Conservation (phyloP, 1,140 invertebrate genomes). For the Trissolcus basalis region DNA sequence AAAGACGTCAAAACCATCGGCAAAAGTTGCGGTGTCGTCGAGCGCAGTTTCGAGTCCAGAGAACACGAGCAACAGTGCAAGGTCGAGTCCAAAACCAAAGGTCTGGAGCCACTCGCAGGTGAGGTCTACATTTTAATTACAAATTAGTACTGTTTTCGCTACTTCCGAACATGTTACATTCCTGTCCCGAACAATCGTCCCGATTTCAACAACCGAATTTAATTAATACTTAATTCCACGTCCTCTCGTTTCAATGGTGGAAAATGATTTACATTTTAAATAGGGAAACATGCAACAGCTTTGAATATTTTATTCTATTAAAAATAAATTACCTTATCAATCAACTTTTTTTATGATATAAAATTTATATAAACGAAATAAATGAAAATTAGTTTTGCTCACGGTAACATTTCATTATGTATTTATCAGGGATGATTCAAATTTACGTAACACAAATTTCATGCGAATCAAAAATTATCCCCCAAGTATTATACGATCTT, state of each 20-base stretch:
- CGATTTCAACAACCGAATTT: neutral
- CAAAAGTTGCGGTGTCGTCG: conserved; percentile 66
- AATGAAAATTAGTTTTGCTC: too few relatives aligned
- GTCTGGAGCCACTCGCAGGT: conserved; percentile 73
- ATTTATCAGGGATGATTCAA: too few relatives aligned
- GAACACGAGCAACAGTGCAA: conserved; percentile 61
- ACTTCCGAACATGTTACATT: neutral
- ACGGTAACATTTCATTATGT: too few relatives aligned
- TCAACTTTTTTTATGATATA: too few relatives aligned
- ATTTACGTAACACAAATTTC: too few relatives aligned
- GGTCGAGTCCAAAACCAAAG: conserved; percentile 73
- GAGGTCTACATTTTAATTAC: conserved; percentile 52
- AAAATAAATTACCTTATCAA: too few relatives aligned
- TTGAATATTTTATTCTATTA: too few relatives aligned
- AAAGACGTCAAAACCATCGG: conserved; percentile 68
- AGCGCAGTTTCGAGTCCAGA: conserved; percentile 63
- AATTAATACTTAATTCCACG: neutral
- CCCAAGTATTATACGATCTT: neutral
- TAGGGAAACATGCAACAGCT: too few relatives aligned
- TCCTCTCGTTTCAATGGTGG: too few relatives aligned
- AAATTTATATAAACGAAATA: too few relatives aligned
- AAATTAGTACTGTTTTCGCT: conserved; percentile 14
- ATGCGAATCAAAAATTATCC: neutral
- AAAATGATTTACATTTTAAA: too few relatives aligned
- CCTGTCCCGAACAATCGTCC: neutral